Evolutionary conservation across 37 sponge, comb jelly and placozoan genomes (phyloP).

Genomic region (Aphrocallistes beatrix): DNA sequence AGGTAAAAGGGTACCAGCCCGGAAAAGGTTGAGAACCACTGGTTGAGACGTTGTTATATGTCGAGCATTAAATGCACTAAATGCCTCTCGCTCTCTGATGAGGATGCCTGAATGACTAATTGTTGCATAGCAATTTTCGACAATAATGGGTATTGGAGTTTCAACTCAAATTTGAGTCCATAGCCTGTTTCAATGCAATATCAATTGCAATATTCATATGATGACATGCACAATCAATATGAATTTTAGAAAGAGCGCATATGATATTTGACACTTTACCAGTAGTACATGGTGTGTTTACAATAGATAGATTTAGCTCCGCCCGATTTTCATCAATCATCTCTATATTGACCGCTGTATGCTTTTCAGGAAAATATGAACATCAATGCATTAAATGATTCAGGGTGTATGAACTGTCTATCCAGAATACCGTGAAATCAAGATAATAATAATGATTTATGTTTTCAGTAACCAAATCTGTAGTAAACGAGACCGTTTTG

Average conservation of each 20-base stretch:
- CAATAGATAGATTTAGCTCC: conserved; percentile 12
- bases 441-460: conserved; percentile 12
- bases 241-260: background rate
- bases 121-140: no score
- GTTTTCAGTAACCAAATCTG: conserved; percentile 2
- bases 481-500: conserved; percentile 19
- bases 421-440: background rate
- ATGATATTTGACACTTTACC: background rate
- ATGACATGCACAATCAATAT: background rate
- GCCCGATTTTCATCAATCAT: background rate
- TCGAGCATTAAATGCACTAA: conserved; percentile 7
- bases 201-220: background rate
- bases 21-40: background rate
- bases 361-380: conserved; percentile 16
- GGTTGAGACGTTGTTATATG: background rate
- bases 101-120: no score
- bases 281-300: background rate
- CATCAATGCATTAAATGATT: conserved; percentile 13
- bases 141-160: no score
- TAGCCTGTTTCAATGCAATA: conserved; percentile 16
- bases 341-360: background rate
- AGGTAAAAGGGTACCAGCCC: background rate
- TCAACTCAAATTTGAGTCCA: conserved; percentile 6
- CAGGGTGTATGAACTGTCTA: background rate
- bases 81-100: conserved; percentile 19